Evolutionary conservation across 2,113 vertebrate genomes (phyloP).

Genomic region (Melanotaenia duboulayi): DNA sequence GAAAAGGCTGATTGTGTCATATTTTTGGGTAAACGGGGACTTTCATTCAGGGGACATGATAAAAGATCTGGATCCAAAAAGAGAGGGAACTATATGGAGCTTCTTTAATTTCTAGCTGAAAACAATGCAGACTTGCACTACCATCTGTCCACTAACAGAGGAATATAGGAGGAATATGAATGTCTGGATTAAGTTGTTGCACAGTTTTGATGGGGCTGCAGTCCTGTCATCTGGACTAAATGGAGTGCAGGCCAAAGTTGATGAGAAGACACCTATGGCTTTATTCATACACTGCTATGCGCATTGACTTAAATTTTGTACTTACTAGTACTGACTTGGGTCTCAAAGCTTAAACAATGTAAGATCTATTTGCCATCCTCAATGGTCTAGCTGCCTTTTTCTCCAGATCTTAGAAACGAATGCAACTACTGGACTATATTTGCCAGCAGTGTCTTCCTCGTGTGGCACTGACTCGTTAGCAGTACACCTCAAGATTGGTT

Average conservation of each 20-base stretch:
- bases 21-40: slow-evolving; percentile 1
- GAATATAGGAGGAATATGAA: slow-evolving; percentile 1
- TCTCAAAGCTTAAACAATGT: too few relatives aligned
- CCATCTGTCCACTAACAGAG: neutral
- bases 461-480: too few relatives aligned
- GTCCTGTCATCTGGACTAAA: slow-evolving; percentile 7
- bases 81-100: neutral
- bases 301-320: too few relatives aligned
- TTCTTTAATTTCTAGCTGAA: neutral
- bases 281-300: too few relatives aligned
- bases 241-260: neutral
- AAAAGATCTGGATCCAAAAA: neutral
- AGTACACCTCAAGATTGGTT: too few relatives aligned
- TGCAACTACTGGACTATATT: too few relatives aligned
- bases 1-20: slow-evolving; percentile 5
- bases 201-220: neutral
- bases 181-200: slow-evolving; percentile 10
- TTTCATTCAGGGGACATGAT: slow-evolving; percentile 10
- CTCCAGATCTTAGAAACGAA: too few relatives aligned
- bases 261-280: neutral
- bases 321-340: too few relatives aligned
- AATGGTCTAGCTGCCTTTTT: too few relatives aligned
- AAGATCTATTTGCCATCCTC: too few relatives aligned
- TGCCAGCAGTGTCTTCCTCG: too few relatives aligned
- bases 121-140: neutral